phyloP scores from a whole-genome alignment of 2,113 vertebrate genomes.

The Spea multiplicata region DNA sequence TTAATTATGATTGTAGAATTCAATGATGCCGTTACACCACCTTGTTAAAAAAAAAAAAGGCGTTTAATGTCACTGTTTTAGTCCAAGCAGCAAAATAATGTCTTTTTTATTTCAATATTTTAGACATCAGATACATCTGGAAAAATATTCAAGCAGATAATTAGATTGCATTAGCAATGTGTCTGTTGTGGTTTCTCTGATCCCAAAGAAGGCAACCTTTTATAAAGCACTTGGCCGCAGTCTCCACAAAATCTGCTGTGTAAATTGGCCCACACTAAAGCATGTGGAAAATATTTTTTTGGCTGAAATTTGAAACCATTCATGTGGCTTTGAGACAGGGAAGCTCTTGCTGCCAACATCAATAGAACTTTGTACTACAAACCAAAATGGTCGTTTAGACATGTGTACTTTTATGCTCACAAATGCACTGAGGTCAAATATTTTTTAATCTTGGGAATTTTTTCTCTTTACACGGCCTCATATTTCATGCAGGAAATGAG shows the following conservation, averaged over 20 bases:
- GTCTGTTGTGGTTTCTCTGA: constrained; percentile 77
- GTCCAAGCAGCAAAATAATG: constrained; percentile 66
- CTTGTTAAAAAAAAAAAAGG: constrained; percentile 66
- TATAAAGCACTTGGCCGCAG: constrained; percentile 74
- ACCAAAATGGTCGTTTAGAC: constrained; percentile 81
- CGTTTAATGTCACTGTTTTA: constrained; percentile 73
- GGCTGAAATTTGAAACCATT: constrained; percentile 80
- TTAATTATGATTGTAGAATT: constrained; percentile 60
- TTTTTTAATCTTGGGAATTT: constrained; percentile 80
- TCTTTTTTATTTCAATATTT: constrained; percentile 76
- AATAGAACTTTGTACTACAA: constrained; percentile 84
- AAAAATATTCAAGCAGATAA: constrained; percentile 80
- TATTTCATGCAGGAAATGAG: constrained; percentile 83
- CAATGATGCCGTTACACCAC: constrained; percentile 56
- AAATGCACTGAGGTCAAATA: constrained; percentile 81
- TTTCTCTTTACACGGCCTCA: constrained; percentile 71
- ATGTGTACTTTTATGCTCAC: constrained; percentile 75
- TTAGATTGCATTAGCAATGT: constrained; percentile 79
- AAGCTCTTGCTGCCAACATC: constrained; percentile 79
- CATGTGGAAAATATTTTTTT: constrained; percentile 83
- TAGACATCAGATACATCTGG: constrained; percentile 78
- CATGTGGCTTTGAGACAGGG: constrained; percentile 80
- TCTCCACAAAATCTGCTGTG: constrained; percentile 73
- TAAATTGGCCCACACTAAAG: constrained; percentile 76
- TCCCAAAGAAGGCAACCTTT: constrained; percentile 73